Evolutionary conservation across 2,113 vertebrate species (phyloP).

Genomic region (Nesospiza acunhae): DNA sequence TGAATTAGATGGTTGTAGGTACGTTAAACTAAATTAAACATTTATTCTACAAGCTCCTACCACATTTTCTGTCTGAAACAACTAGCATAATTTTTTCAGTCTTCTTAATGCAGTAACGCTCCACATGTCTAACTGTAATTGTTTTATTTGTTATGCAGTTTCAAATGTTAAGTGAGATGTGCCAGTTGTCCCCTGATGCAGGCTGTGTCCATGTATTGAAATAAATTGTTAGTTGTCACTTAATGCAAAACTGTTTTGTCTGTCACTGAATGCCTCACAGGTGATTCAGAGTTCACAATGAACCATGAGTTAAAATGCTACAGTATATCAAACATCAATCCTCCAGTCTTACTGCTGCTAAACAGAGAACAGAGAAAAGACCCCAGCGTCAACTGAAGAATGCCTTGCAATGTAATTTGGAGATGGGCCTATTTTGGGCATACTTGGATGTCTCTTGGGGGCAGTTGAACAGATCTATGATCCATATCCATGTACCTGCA

Average conservation of each 20-base stretch:
- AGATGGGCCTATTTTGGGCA: background rate
- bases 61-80: background rate
- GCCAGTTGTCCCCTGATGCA: background rate
- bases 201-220: background rate
- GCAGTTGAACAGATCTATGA: background rate
- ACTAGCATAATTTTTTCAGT: background rate
- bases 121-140: background rate
- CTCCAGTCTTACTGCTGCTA: background rate
- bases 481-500: background rate
- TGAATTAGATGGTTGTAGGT: background rate
- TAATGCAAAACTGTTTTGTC: background rate
- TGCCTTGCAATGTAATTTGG: accelerated
- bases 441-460: background rate
- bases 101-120: background rate
- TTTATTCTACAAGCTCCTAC: background rate
- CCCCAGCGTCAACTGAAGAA: background rate
- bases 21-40: background rate
- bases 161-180: background rate
- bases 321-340: background rate
- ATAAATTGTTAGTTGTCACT: background rate
- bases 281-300: background rate
- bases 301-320: background rate
- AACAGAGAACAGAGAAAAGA: background rate
- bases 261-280: background rate
- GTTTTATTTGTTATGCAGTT: background rate